Conservation (phyloP, 2,797 vertebrate species). For the Macropus fuliginosus region DNA sequence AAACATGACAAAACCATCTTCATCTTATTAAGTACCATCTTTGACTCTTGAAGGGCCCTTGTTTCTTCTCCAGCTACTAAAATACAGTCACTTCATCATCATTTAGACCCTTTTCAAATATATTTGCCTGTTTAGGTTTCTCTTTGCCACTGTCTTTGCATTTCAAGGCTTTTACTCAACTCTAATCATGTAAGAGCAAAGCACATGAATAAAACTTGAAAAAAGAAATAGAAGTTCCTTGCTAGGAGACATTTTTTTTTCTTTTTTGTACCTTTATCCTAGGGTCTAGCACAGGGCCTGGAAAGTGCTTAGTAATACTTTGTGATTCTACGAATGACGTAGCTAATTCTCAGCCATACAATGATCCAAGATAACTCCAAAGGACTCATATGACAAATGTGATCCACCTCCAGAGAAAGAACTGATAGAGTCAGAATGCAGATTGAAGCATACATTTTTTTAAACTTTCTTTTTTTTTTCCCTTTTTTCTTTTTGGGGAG, state of each 20-base stretch:
- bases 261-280: neutral
- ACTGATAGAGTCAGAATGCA: neutral
- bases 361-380: neutral
- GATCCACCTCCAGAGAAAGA: neutral
- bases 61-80: neutral
- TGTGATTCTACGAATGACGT: neutral
- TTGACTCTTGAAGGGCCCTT: neutral
- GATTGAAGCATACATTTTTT: neutral
- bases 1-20: neutral
- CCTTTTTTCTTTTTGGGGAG: no score
- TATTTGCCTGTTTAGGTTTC: neutral
- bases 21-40: neutral
- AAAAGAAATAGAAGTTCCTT: neutral
- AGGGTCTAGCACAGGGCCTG: neutral
- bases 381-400: neutral
- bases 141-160: neutral
- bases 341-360: neutral
- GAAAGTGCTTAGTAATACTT: neutral
- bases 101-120: neutral
- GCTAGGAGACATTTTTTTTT: neutral
- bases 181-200: neutral
- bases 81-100: neutral
- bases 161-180: neutral
- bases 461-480: neutral
- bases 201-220: neutral